Percentiles rank a stretch among this genome's conserved stretches.
These are phyloP conservation scores for Clanis bilineata DNA, from an alignment of 2,888 invertebrate genomes.

Conservation along the genomic window DNA sequence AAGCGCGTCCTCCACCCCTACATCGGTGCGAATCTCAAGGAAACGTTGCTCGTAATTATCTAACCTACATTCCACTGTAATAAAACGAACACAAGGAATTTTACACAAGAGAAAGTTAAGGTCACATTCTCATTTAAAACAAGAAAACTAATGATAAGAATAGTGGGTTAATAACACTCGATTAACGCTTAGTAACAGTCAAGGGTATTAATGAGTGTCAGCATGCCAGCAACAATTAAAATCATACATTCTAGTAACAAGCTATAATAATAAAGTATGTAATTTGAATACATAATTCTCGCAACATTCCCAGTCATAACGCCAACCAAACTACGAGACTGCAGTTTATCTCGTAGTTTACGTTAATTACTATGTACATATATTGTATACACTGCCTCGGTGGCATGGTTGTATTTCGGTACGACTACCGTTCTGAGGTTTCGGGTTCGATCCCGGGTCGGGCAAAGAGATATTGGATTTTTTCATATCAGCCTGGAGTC, in stretches of 20 bases:
- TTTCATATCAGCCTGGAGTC: too few species aligned
- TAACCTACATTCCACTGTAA: constrained; percentile 14
- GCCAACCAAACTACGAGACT: neutral
- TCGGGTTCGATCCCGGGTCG: too few species aligned
- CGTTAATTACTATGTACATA: too few species aligned
- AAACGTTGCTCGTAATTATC: constrained; percentile 14
- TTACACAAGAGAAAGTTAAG: constrained; percentile 7
- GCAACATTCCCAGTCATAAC: neutral
- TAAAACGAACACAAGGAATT: neutral
- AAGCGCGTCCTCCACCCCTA: constrained; percentile 4
- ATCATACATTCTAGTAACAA: neutral
- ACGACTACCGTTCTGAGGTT: too few species aligned
- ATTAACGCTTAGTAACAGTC: neutral
- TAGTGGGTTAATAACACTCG: neutral
- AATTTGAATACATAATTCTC: neutral
- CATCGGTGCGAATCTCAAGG: neutral
- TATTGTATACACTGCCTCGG: too few species aligned
- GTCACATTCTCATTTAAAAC: constrained; percentile 2
- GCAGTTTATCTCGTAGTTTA: neutral
- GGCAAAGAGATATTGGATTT: too few species aligned
- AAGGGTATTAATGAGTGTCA: neutral
- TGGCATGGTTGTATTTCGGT: too few species aligned
- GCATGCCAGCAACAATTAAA: neutral
- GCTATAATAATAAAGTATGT: neutral
- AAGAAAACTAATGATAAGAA: neutral